Conservation (phyloP, 2,888 invertebrate genomes). For the Parascotia fuliginaria region DNA sequence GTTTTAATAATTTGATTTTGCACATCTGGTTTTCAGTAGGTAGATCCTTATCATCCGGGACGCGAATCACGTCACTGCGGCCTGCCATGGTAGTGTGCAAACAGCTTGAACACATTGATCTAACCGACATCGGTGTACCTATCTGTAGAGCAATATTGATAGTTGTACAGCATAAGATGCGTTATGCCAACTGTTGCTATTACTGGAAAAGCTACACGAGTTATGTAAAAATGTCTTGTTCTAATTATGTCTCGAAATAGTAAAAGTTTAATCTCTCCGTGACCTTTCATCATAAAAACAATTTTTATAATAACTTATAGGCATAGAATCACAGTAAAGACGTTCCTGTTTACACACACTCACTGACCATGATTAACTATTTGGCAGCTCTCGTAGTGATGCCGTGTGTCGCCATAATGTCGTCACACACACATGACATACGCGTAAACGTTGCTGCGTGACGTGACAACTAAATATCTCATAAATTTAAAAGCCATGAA, state of each 20-base stretch:
- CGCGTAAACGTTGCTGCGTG: constrained; percentile 22
- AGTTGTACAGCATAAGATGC: constrained; percentile 33
- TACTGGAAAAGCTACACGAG: constrained; percentile 43
- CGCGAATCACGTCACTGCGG: constrained; percentile 43
- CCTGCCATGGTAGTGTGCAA: constrained; percentile 25
- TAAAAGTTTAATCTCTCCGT: no score
- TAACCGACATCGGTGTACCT: constrained; percentile 14
- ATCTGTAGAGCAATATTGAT: constrained; percentile 23
- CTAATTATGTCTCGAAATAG: neutral
- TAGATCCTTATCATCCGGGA: constrained; percentile 49
- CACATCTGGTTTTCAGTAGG: constrained; percentile 34
- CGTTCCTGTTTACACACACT: constrained; percentile 11
- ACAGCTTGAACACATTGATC: constrained; percentile 28
- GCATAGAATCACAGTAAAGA: neutral
- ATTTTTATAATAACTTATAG: neutral
- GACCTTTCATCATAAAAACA: no score
- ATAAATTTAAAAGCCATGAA: constrained; percentile 17
- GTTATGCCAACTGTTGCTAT: constrained; percentile 48
- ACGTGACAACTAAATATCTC: constrained; percentile 15
- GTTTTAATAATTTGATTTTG: constrained; percentile 31
- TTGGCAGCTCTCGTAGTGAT: constrained; percentile 32
- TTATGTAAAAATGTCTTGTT: constrained; percentile 44
- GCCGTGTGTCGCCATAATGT: constrained; percentile 22
- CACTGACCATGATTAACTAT: constrained; percentile 39
- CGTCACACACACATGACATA: constrained; percentile 24